Conservation (phyloP, 2,888 invertebrate species). For the Eucera pruinosa region DNA sequence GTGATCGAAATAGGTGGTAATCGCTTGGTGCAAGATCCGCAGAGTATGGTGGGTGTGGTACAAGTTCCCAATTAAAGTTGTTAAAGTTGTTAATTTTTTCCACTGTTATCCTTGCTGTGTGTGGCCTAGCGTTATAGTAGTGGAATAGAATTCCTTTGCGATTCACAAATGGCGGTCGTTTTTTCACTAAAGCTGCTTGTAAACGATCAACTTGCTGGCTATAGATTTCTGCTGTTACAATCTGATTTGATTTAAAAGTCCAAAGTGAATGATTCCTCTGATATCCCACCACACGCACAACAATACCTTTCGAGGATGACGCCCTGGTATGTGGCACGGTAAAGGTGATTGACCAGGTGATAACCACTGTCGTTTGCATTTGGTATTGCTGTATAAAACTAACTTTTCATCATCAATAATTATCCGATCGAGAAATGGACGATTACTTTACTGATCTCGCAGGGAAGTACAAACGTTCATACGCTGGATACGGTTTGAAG, state of each 20-base stretch:
- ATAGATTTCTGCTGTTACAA: not conserved
- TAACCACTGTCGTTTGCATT: not conserved
- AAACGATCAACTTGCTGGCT: not conserved
- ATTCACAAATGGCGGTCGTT: not conserved
- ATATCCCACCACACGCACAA: not conserved
- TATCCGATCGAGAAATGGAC: not conserved
- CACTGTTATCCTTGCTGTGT: not conserved
- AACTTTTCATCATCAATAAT: not conserved
- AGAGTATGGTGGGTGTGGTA: not conserved
- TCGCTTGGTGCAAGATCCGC: not conserved
- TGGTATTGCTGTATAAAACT: not conserved
- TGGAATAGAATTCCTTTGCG: not conserved
- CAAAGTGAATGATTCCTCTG: not conserved
- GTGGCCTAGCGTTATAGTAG: not conserved
- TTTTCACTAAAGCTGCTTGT: not conserved
- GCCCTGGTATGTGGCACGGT: not conserved
- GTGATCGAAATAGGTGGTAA: not conserved
- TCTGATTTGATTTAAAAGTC: constrained; percentile 9
- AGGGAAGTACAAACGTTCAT: not conserved
- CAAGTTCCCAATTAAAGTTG: not conserved
- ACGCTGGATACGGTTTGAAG: not conserved
- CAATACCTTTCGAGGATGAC: not conserved
- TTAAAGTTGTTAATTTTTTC: not conserved
- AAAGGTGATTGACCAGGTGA: not conserved
- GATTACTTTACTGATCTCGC: not conserved